These are phyloP conservation scores for Eremophila alpestris DNA, from an alignment of 2,797 vertebrate genomes.

Conservation along the genomic window DNA sequence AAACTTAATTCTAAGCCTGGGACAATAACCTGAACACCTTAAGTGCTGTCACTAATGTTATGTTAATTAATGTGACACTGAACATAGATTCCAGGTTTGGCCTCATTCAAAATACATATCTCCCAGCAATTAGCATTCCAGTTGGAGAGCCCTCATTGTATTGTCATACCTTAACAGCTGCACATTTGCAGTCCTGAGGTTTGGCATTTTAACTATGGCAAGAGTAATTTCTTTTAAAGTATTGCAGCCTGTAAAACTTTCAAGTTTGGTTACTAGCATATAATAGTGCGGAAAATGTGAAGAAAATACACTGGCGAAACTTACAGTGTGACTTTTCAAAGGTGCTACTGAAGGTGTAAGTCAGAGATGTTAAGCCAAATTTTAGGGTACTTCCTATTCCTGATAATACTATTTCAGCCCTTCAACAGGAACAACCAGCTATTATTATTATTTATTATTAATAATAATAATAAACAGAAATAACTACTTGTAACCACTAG, in stretches of 20 bases:
- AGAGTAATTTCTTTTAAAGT: background rate
- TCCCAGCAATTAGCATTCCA: background rate
- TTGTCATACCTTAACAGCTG: background rate
- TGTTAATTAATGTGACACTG: background rate
- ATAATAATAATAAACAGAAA: background rate
- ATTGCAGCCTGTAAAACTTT: background rate
- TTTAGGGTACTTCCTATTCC: background rate
- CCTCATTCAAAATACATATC: background rate
- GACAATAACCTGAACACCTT: background rate
- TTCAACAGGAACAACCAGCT: background rate
- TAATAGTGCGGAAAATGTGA: background rate
- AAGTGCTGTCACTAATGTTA: background rate
- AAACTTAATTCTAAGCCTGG: background rate
- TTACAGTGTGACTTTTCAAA: background rate
- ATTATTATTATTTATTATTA: no score
- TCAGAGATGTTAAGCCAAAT: background rate
- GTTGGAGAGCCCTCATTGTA: background rate
- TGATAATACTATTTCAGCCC: background rate
- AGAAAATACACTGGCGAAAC: background rate
- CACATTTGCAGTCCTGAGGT: background rate
- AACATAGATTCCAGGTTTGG: background rate
- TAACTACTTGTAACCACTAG: background rate
- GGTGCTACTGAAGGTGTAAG: background rate
- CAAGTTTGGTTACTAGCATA: background rate
- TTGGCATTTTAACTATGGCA: background rate